A percentile compares a stretch with the other conserved stretches of the same genome.
These are phyloP conservation scores for Ophiothrix spiculata DNA, from an alignment of 35 echinoderm and acorn worm species.

Conservation along the genomic window DNA sequence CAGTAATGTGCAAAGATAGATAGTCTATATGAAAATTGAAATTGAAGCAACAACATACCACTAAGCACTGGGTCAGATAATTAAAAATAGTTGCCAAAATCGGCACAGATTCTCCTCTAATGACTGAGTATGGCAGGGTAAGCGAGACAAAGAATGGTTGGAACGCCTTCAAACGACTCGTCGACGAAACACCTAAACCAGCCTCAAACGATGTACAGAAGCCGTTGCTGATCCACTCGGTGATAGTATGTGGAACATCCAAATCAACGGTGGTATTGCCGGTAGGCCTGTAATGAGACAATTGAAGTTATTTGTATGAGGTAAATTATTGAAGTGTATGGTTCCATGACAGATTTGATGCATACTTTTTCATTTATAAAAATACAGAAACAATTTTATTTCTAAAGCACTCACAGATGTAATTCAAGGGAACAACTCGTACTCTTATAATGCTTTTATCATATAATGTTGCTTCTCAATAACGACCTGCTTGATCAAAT, in stretches of 20 bases:
- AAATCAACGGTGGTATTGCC: constrained; percentile 44
- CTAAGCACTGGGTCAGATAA: constrained; percentile 67
- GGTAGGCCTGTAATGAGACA: not conserved
- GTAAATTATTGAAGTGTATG: too few species aligned
- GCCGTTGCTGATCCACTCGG: constrained; percentile 89
- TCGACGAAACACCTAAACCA: constrained; percentile 70
- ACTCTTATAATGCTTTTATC: too few species aligned
- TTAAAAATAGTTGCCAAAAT: constrained; percentile 84
- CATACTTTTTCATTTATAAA: not conserved
- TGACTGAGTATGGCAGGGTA: constrained; percentile 90
- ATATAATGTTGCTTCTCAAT: too few species aligned
- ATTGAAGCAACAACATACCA: constrained; percentile 37
- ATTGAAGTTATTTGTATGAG: too few species aligned
- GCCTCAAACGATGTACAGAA: constrained; percentile 76
- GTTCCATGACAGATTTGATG: too few species aligned
- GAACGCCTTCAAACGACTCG: constrained; percentile 67
- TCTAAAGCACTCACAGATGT: too few species aligned
- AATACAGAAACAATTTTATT: too few species aligned
- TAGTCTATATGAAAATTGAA: not conserved
- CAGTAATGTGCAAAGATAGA: too few species aligned
- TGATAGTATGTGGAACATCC: constrained; percentile 88
- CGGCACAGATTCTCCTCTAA: constrained; percentile 81
- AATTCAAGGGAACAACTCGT: too few species aligned
- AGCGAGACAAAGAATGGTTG: constrained; percentile 93
- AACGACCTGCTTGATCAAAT: too few species aligned